phyloP scores from a whole-genome alignment of 2,797 vertebrate genomes.

The Takifugu ocellatus region DNA sequence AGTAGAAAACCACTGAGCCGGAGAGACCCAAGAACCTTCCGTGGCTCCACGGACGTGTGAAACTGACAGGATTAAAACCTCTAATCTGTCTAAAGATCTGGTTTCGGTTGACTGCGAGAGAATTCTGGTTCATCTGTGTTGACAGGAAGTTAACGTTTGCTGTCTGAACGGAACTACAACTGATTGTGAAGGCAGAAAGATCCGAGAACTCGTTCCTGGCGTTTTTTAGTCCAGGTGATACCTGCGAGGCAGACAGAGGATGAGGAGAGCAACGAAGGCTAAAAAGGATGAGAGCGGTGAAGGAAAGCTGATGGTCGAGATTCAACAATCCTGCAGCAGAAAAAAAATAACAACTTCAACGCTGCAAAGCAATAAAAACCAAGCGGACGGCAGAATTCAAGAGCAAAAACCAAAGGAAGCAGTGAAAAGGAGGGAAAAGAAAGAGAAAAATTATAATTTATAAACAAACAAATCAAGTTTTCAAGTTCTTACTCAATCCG shows the following conservation, averaged over 20 bases:
- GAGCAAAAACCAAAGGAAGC: conserved; percentile 43
- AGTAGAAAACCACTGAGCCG: too few species aligned
- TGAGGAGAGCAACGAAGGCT: conserved; percentile 38
- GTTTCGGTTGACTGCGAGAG: too few species aligned
- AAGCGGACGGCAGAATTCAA: conserved; percentile 21
- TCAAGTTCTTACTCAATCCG: conserved; percentile 35
- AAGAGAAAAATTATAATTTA: conserved; percentile 57
- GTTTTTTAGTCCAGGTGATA: conserved; percentile 60
- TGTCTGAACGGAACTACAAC: conserved; percentile 43
- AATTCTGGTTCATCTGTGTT: too few species aligned
- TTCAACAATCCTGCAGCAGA: conserved; percentile 25
- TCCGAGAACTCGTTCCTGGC: conserved; percentile 56
- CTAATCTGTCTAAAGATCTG: too few species aligned
- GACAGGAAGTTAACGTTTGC: too few species aligned
- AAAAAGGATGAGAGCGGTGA: conserved; percentile 8
- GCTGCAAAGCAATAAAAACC: conserved; percentile 41
- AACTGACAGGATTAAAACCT: too few species aligned
- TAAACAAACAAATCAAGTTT: conserved; percentile 52
- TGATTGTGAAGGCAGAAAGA: conserved; percentile 49
- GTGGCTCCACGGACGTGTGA: too few species aligned
- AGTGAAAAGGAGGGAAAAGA: conserved; percentile 44
- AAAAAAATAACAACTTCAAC: conserved; percentile 35
- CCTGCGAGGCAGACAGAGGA: conserved; percentile 64
- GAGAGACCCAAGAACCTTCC: too few species aligned
- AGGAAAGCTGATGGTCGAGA: conserved; percentile 29